Percentiles rank a stretch among this genome's conserved stretches.
phyloP scores from a whole-genome alignment of 2,113 vertebrate species.

The Bagarius yarrelli region DNA sequence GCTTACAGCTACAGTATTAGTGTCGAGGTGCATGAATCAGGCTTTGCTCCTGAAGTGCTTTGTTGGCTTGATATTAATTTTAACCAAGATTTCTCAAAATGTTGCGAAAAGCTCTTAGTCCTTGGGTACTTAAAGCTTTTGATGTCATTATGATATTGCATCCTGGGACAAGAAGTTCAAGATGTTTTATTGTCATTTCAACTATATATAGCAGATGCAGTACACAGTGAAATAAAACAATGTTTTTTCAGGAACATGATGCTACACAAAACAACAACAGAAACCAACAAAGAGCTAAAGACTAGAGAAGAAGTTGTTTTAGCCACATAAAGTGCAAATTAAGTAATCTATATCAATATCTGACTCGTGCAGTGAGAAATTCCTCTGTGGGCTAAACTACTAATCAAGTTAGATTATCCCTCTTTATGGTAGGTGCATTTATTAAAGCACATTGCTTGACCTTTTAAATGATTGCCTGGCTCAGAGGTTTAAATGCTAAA shows the following conservation, averaged over 20 bases:
- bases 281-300: too few species aligned
- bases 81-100: constrained; percentile 6
- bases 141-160: not conserved
- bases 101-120: constrained; percentile 3
- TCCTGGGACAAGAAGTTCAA: not conserved
- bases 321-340: too few species aligned
- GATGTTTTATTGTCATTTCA: too few species aligned
- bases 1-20: constrained; percentile 47
- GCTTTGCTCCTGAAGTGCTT: constrained; percentile 30
- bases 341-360: not conserved
- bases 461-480: constrained; percentile 41
- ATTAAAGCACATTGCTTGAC: constrained; percentile 38
- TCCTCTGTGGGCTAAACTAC: constrained; percentile 33
- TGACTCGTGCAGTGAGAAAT: constrained; percentile 17
- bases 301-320: too few species aligned
- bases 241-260: too few species aligned
- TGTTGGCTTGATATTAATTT: constrained; percentile 20
- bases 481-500: constrained; percentile 21
- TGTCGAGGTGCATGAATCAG: constrained; percentile 56
- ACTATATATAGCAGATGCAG: too few species aligned
- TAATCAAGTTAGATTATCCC: constrained; percentile 57
- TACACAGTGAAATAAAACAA: too few species aligned
- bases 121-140: not conserved
- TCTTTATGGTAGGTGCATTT: constrained; percentile 33
- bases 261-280: too few species aligned